A percentile compares a stretch with the other conserved stretches of the same genome.
Evolutionary conservation across 1,140 invertebrate genomes (phyloP).

Genomic region (Diorhabda elongata): DNA sequence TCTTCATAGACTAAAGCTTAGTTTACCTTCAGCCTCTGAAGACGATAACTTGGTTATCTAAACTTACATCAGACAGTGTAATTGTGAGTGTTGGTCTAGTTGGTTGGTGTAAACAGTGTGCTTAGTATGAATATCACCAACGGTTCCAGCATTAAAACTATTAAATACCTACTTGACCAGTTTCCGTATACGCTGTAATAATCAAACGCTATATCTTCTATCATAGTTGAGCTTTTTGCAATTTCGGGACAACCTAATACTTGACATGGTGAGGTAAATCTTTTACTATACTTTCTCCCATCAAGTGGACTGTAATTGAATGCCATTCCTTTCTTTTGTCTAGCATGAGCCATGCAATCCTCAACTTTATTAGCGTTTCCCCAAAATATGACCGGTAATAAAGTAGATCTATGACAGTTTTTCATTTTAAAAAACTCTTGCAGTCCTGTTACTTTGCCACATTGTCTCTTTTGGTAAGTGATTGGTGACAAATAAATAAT

Average conservation of each 20-base stretch:
- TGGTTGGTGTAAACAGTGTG: too few relatives aligned
- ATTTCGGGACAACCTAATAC: constrained; percentile 59
- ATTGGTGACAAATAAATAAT: not conserved
- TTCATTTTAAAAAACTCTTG: constrained; percentile 33
- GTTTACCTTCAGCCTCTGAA: too few relatives aligned
- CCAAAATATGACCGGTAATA: constrained; percentile 22
- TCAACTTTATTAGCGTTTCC: constrained; percentile 22
- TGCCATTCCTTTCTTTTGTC: constrained; percentile 56
- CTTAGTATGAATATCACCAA: too few relatives aligned
- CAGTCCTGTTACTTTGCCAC: not conserved
- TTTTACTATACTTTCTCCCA: constrained; percentile 25
- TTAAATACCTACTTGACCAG: constrained; percentile 49
- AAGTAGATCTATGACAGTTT: constrained; percentile 30
- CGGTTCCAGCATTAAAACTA: too few relatives aligned
- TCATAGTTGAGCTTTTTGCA: constrained; percentile 49
- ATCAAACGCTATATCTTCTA: constrained; percentile 53
- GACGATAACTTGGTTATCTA: too few relatives aligned
- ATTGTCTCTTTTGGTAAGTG: not conserved
- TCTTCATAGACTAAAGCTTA: too few relatives aligned
- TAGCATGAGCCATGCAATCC: constrained; percentile 54
- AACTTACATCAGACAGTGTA: too few relatives aligned
- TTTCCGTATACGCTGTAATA: constrained; percentile 58
- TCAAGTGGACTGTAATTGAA: constrained; percentile 56
- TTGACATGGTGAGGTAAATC: constrained; percentile 38
- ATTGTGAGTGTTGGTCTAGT: too few relatives aligned